These are phyloP conservation scores for Myopa testacea DNA, from an alignment of 2,888 invertebrate genomes.

Conservation along the genomic window DNA sequence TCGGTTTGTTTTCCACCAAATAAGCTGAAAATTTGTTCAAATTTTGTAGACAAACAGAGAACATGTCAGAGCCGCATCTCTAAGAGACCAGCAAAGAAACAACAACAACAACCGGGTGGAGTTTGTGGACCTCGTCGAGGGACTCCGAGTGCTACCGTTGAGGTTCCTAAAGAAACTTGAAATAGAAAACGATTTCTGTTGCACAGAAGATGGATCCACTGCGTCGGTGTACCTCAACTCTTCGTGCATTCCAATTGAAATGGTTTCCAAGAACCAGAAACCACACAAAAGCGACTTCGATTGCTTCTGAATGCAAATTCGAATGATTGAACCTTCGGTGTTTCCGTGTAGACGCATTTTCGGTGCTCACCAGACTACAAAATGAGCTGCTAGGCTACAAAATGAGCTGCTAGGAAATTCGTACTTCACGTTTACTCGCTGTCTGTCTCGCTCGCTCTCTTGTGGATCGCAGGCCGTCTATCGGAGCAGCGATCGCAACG, in stretches of 20 bases:
- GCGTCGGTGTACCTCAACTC: background rate
- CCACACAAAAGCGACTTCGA: background rate
- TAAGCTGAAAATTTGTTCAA: constrained; percentile 29
- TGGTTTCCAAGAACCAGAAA: background rate
- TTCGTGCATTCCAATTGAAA: background rate
- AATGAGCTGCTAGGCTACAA: no score
- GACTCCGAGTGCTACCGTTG: background rate
- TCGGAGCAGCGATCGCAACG: constrained; percentile 9
- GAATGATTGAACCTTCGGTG: no score
- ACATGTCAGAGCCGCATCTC: no score
- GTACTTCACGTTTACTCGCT: constrained; percentile 18
- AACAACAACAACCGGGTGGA: no score
- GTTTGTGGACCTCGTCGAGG: background rate
- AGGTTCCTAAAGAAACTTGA: no score
- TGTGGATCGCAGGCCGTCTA: background rate
- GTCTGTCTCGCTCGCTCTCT: background rate
- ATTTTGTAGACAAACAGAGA: constrained; percentile 24
- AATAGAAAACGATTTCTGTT: no score
- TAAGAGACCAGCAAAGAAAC: background rate
- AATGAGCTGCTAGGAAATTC: background rate
- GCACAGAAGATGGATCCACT: background rate
- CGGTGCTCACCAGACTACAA: no score
- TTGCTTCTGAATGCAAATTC: background rate
- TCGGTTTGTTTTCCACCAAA: background rate
- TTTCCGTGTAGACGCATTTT: no score